Evolutionary conservation across 2,113 vertebrate genomes (phyloP).

Genomic region (Stomatorhinus ivindoensis): DNA sequence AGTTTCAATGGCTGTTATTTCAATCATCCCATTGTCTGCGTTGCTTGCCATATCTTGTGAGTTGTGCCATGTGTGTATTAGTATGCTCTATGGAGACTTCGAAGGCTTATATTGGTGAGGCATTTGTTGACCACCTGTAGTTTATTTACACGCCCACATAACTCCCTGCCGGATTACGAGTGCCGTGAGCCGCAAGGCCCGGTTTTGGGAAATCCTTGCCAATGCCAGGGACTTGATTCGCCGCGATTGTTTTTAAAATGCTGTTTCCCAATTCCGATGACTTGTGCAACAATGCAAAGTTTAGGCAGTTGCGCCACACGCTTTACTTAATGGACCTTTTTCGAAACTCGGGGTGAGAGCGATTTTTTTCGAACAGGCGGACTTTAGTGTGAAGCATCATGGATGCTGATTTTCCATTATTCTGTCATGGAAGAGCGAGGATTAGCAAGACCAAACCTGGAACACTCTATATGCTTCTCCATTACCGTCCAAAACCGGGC

Average conservation of each 20-base stretch:
- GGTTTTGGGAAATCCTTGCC: not conserved
- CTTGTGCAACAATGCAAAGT: not conserved
- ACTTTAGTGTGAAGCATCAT: not conserved
- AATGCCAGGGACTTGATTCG: not conserved
- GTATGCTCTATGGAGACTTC: not conserved
- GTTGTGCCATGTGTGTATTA: not conserved
- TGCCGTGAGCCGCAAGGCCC: not conserved
- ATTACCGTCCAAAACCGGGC: not conserved
- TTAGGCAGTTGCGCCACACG: not conserved
- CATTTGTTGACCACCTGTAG: not conserved
- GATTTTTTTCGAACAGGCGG: not conserved
- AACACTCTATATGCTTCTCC: not conserved
- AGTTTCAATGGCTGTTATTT: not conserved
- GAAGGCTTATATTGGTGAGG: not conserved
- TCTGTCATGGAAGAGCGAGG: not conserved
- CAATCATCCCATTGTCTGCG: too few relatives aligned
- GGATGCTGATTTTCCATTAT: not conserved
- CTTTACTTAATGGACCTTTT: not conserved
- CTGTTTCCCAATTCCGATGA: not conserved
- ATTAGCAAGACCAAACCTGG: not conserved
- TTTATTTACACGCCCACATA: not conserved
- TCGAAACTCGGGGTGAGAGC: not conserved
- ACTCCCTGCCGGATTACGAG: not conserved
- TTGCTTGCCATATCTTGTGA: not conserved
- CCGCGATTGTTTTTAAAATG: not conserved